Evolutionary conservation across 2,888 invertebrate species (phyloP).

Genomic region (Acanthoscelides obtectus): DNA sequence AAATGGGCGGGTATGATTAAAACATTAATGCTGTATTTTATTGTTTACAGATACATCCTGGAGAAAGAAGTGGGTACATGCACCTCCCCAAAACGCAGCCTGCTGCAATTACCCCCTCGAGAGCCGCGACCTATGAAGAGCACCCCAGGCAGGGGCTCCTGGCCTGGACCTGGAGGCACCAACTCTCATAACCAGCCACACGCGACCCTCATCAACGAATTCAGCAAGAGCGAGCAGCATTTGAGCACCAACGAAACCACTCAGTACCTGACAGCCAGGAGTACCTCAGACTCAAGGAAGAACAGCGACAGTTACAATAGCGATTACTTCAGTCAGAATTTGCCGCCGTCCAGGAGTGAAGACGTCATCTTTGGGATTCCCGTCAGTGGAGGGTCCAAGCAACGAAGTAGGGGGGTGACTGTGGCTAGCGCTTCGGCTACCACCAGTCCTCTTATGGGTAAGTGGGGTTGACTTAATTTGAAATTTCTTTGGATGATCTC

Average conservation of each 20-base stretch:
- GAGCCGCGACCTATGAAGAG: conserved; percentile 72
- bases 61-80: conserved; percentile 39
- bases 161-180: conserved; percentile 73
- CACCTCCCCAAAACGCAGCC: conserved; percentile 50
- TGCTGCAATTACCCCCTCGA: conserved; percentile 64
- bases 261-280: conserved; percentile 53
- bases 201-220: conserved; percentile 51
- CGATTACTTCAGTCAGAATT: conserved; percentile 46
- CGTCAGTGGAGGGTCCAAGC: conserved; percentile 21
- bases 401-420: conserved; percentile 45
- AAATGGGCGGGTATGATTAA: no score
- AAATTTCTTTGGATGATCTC: no score
- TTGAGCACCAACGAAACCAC: conserved; percentile 56
- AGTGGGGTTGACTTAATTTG: no score
- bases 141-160: conserved; percentile 75
- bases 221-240: conserved; percentile 82
- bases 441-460: conserved; percentile 65
- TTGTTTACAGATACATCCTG: conserved; percentile 46
- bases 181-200: conserved; percentile 50
- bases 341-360: conserved; percentile 76
- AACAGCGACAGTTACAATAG: conserved; percentile 41
- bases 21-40: no score
- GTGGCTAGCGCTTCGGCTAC: conserved; percentile 61
- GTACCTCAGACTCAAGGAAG: conserved; percentile 42
- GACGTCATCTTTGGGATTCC: conserved; percentile 58